Evolutionary conservation across 92 coral and sea anemone species (phyloP), one percentile per base, ranked within the genome.

Genomic region (Muricea muricata): DNA sequence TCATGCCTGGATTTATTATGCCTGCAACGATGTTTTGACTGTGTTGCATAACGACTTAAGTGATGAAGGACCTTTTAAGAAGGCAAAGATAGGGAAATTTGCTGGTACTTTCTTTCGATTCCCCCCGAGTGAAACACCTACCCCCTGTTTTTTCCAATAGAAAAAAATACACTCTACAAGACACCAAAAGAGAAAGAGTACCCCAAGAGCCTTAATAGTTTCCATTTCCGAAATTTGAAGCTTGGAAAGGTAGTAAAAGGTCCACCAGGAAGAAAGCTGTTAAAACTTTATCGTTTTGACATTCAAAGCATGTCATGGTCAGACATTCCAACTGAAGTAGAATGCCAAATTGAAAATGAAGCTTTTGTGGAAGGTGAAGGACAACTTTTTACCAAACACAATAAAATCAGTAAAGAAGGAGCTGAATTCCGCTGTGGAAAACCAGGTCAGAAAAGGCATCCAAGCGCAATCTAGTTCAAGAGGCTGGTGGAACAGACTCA

Each of bases 391-490:
- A 21, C 65, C 5, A 32, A 26, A 14, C 25, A 57, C 65, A 1
- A 32, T 57, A 29, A 57, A 57, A 32, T 57, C 30, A 21, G 25
- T 57, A 57, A 29, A 57, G 65, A 32, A 57, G 29, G 65, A 57
- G 6, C 65, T 57, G 14, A 29, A 67, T 23, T 30, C 73, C 14
- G 12, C 42, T 3, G 73, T 67, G 14, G 73, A 67, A 20, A 67
- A 67, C 33, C 73, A 67, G 73, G 73, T 45, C 14, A 67, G n/a
- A 24, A 65, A 65, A 65, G 31, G 39, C n/a, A 63, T 65, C n/a
- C 73, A 65, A 34, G 73, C 31, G 40, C 73, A 67, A 17, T 10
- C 73, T 41, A 32, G 73, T 67, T 32, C 73, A 67, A 67, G 73
- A 67, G 33, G 4, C 17, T 28, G 14, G 73, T 33, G 2, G 21